Base-by-base conservation (phyloP, 1,140 invertebrate species). In the Frieseomelitta varia region DNA sequence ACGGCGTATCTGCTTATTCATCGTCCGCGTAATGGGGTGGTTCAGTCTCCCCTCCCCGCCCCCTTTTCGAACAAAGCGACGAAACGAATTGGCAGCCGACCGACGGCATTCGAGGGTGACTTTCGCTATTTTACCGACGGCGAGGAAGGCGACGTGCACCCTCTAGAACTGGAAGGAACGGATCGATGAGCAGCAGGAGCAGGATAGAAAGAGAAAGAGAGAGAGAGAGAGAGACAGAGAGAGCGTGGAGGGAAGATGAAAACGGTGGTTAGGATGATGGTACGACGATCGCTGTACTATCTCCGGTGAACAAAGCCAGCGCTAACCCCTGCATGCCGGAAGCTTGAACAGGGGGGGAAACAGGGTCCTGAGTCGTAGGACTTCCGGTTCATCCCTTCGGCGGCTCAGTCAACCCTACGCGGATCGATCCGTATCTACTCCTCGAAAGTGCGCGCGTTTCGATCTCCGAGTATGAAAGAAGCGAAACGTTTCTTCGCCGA, bases 1-100 rank as follows among this genome's bases (percentile, higher is more conserved):
- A 61, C 58, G 79, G 56, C 80, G 88, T 89, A 89, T 89, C 87
- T 88, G 88, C 87, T 89, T 89, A 89, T 89, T 89, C 87, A 88
- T 78, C 80, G 76, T 80, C 79, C 77, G 87, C 88, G 84, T 89
- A 88, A 89, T 86, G 80, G 88, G 88, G 87, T 74, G 87, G 56
- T 80, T 69, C 75, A 47, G 63, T 47, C 75, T 53, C 34, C 55
- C 14, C 61, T 14, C n/a, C n/a, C 53, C 51, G 1, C 14, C 14
- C 17, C 63, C 27, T 2, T 73, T 30, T 63, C 72, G 88, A 86
- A 89, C 88, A 89, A 89, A 89, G 87, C 87, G 72, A 89, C 88
- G 88, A 88, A 89, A 89, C 84, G 88, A 89, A 89, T 89, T 86
- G 88, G 88, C 88, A 88, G 76, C 65, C 88, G 75, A 69, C 68